These are phyloP conservation scores for Clarias batrachus DNA, from an alignment of 2,113 vertebrate species.

Conservation along the genomic window DNA sequence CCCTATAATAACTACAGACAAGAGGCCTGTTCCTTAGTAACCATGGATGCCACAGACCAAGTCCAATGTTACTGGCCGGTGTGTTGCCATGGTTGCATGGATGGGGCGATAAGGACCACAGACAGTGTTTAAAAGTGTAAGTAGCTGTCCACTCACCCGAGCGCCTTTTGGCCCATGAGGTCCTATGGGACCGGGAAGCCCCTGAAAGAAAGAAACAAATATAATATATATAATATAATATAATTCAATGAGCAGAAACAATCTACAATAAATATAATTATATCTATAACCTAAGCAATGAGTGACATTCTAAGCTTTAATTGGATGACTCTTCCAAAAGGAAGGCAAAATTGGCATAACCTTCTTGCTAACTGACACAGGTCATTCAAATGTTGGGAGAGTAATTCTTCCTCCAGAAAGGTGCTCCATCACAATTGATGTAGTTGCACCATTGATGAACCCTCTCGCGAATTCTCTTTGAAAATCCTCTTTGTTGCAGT, in stretches of 20 bases:
- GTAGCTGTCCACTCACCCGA: conserved; percentile 80
- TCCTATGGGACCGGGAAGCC: conserved; percentile 94
- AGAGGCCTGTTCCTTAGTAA: not conserved
- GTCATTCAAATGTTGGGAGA: too few species aligned
- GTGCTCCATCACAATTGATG: too few species aligned
- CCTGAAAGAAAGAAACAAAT: conserved; percentile 70
- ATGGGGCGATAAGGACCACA: not conserved
- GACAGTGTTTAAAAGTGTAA: conserved; percentile 13
- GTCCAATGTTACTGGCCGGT: too few species aligned
- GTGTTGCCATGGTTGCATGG: not conserved
- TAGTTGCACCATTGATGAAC: too few species aligned
- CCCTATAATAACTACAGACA: conserved; percentile 18
- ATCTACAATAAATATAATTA: not conserved
- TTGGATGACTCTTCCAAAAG: too few species aligned
- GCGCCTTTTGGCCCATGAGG: conserved; percentile 89
- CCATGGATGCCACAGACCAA: not conserved
- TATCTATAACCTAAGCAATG: not conserved
- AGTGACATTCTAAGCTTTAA: not conserved
- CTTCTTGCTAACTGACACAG: too few species aligned
- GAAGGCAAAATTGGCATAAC: too few species aligned
- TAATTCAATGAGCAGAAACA: not conserved
- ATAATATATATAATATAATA: too few species aligned
- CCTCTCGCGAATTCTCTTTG: too few species aligned
- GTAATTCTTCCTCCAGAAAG: too few species aligned
- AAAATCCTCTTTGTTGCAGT: too few species aligned